Conservation (phyloP, 2,797 vertebrate genomes). For the Betta splendens region DNA sequence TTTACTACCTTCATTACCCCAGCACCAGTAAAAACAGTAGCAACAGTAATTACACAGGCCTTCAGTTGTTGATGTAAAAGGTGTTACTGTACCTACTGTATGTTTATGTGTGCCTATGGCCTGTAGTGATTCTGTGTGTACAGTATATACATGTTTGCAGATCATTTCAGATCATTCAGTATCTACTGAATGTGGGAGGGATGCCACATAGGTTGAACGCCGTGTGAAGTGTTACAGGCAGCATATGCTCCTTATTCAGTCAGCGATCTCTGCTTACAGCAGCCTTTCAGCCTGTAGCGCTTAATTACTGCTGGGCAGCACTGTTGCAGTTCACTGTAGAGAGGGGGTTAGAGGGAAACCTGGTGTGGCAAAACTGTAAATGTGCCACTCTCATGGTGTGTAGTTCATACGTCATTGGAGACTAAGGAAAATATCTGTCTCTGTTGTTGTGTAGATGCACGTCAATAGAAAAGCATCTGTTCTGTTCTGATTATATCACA, state of each 20-base stretch:
- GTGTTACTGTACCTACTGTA: conserved; percentile 47
- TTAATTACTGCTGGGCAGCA: conserved; percentile 42
- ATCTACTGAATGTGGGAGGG: conserved; percentile 1
- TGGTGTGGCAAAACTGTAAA: conserved; percentile 1
- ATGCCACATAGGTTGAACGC: conserved; percentile 23
- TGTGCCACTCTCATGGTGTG: conserved; percentile 2
- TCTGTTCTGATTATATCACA: too few species aligned
- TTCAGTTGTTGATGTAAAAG: conserved; percentile 67
- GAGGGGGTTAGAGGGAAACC: background rate
- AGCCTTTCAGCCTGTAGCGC: conserved; percentile 29
- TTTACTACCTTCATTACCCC: conserved; percentile 34
- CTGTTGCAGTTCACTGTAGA: conserved; percentile 21
- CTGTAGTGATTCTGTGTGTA: background rate
- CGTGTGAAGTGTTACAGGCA: conserved; percentile 35
- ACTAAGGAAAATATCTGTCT: conserved; percentile 7
- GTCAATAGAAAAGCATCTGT: conserved; percentile 18
- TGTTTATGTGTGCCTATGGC: conserved; percentile 29
- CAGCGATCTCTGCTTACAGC: conserved; percentile 35
- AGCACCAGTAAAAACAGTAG: conserved; percentile 72
- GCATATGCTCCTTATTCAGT: conserved; percentile 41
- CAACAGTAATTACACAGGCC: conserved; percentile 78
- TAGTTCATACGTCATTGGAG: conserved; percentile 10
- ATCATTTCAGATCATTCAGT: conserved; percentile 7
- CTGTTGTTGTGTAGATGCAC: conserved; percentile 12
- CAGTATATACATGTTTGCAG: conserved; percentile 17